These are phyloP conservation scores for Apodemia zela DNA, from an alignment of 2,888 invertebrate species.

Conservation along the genomic window DNA sequence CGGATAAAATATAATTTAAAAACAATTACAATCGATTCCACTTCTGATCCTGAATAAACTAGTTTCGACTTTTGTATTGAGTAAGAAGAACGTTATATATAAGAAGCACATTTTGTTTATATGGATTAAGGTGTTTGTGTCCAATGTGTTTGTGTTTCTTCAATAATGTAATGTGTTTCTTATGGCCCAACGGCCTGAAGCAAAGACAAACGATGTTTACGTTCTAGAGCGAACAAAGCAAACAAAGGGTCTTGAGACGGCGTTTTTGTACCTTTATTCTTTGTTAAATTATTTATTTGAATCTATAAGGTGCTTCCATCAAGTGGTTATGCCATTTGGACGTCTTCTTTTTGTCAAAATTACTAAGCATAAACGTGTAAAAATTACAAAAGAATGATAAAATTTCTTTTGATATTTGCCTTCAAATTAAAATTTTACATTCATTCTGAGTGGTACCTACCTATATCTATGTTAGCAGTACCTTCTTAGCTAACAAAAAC, in stretches of 20 bases:
- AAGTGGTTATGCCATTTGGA: constrained; percentile 1
- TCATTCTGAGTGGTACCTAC: no score
- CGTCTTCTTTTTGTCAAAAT: background rate
- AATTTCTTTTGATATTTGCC: background rate
- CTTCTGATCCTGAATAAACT: no score
- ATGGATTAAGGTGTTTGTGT: no score
- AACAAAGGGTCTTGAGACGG: constrained; percentile 29
- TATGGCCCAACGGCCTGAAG: constrained; percentile 28
- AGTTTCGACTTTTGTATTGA: no score
- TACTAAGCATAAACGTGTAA: background rate
- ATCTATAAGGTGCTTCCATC: constrained; percentile 6
- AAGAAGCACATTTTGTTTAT: no score
- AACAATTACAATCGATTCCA: no score
- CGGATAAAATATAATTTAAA: no score
- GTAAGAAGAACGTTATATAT: no score
- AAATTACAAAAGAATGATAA: background rate
- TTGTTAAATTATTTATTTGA: constrained; percentile 17
- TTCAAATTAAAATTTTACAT: no score
- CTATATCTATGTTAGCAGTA: no score
- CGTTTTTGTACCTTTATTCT: constrained; percentile 30
- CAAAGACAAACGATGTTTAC: constrained; percentile 43
- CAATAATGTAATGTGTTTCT: background rate
- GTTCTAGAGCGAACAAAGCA: constrained; percentile 33
- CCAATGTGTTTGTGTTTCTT: background rate
- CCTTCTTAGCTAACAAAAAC: no score